Base-by-base conservation (phyloP, 2,797 vertebrate species). In the Myotis vivesi region DNA sequence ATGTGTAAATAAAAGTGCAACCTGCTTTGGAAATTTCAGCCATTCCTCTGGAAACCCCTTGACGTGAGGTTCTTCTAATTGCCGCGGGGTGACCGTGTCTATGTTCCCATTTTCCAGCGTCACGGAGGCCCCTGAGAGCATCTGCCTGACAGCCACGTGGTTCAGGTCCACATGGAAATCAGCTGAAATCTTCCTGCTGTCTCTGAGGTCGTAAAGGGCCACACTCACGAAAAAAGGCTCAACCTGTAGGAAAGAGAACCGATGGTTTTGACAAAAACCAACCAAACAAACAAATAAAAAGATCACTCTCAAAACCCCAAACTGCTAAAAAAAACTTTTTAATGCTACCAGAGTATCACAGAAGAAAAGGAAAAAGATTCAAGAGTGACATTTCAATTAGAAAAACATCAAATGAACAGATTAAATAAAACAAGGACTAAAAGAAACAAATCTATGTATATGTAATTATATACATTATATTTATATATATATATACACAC, bases 111-210 rank as follows among this genome's bases (percentile, higher is more conserved):
- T 99, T 97, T 99, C 99, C 96, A 99, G 97, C 25, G 96, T 96
- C 17, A 83, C 71, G 0, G 95, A 97, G 0, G 98, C 90, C 94
- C 96, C 97, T 0, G 97, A 93, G 91, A 99, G 92, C 98, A 99
- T 98, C 91, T 98, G 98, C 82, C 98, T 97, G 71, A 99, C 98
- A 0, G 98, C 96, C 8, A 98, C 92, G 0, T 99, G 99, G 97
- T 99, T 99, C 55, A 99, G 98, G 97, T 99, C 99, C 86, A 99
- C 98, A 0, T 99, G 99, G 92, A 99, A 99, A 97, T 99, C 99
- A 2, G 99, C 99, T 6, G 99, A 99, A 72, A 99, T 99, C 98
- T 99, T 99, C 90, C 99, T 99, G 82, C 98, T 98, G 59, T 99
- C 99, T 95, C 99, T 98, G 93, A 99, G 94, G 46, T 99, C 99